Percentiles rank a stretch among this genome's conserved stretches.
Evolutionary conservation across 2,113 vertebrate genomes (phyloP).

Genomic region (Zosterops lateralis): DNA sequence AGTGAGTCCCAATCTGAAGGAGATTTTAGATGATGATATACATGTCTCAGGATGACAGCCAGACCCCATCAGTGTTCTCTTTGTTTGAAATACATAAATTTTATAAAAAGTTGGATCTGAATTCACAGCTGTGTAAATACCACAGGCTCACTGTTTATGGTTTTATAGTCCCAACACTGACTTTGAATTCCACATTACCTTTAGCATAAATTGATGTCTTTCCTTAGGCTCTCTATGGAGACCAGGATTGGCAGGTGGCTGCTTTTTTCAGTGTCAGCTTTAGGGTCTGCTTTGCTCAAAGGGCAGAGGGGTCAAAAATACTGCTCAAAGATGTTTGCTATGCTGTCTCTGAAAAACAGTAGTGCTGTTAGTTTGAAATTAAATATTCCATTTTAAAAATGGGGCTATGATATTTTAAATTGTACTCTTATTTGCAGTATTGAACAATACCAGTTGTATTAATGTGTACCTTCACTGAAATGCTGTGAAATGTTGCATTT

Average conservation of each 20-base stretch:
- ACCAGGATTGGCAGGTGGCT: background rate
- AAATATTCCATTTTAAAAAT: background rate
- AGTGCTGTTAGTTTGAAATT: background rate
- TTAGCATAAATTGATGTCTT: background rate
- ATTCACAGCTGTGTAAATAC: constrained; percentile 34
- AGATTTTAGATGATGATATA: background rate
- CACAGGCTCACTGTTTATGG: background rate
- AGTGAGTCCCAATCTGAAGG: background rate
- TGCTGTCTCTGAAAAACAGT: background rate
- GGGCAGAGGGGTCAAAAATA: background rate
- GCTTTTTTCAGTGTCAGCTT: background rate
- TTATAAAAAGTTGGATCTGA: background rate
- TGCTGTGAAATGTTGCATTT: constrained; percentile 1
- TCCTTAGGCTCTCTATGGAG: background rate
- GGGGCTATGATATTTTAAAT: background rate
- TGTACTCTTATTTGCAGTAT: background rate
- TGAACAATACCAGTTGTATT: background rate
- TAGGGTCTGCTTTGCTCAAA: background rate
- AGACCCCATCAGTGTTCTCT: background rate
- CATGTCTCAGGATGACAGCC: background rate
- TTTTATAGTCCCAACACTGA: background rate
- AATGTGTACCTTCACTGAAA: background rate
- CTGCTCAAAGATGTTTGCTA: background rate
- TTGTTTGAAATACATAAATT: constrained; percentile 4
- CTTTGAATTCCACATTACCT: constrained; percentile 5